These are phyloP conservation scores for Morelia viridis DNA, from an alignment of 2,797 vertebrate species.

Conservation along the genomic window DNA sequence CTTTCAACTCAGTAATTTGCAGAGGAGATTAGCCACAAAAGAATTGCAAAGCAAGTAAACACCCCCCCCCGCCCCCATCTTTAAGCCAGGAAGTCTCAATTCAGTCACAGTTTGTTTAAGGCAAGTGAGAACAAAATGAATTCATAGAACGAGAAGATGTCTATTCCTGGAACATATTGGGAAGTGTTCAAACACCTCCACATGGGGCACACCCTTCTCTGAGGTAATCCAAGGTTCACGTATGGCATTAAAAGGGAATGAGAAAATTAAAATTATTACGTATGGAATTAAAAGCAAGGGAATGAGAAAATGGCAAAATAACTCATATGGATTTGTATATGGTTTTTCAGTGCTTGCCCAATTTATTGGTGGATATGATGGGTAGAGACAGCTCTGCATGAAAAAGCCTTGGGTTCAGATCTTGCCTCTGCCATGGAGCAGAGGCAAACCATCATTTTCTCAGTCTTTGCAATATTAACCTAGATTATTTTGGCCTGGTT, in stretches of 20 bases:
- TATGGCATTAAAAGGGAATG: not conserved
- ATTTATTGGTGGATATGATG: not conserved
- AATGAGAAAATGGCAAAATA: not conserved
- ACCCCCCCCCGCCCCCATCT: not conserved
- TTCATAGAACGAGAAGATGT: slow-evolving; percentile 10
- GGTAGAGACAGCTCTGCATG: too few relatives aligned
- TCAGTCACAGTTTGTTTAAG: slow-evolving; percentile 6
- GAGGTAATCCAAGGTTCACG: not conserved
- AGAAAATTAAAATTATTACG: too few relatives aligned
- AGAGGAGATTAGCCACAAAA: not conserved
- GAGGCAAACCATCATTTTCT: not conserved
- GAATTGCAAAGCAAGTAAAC: accelerated
- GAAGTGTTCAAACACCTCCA: not conserved
- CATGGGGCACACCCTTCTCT: not conserved
- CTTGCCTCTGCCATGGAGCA: too few relatives aligned
- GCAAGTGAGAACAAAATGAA: slow-evolving; percentile 9
- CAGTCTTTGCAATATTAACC: not conserved
- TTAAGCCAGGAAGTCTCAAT: slow-evolving; percentile 2
- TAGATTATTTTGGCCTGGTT: too few relatives aligned
- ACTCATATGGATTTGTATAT: not conserved
- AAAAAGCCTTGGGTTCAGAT: too few relatives aligned
- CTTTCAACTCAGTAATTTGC: accelerated
- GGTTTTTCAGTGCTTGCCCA: not conserved
- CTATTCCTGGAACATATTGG: not conserved
- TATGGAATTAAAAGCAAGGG: too few relatives aligned